These are phyloP conservation scores for Actenoides lindsayi DNA, from an alignment of 2,113 vertebrate genomes.

Conservation along the genomic window DNA sequence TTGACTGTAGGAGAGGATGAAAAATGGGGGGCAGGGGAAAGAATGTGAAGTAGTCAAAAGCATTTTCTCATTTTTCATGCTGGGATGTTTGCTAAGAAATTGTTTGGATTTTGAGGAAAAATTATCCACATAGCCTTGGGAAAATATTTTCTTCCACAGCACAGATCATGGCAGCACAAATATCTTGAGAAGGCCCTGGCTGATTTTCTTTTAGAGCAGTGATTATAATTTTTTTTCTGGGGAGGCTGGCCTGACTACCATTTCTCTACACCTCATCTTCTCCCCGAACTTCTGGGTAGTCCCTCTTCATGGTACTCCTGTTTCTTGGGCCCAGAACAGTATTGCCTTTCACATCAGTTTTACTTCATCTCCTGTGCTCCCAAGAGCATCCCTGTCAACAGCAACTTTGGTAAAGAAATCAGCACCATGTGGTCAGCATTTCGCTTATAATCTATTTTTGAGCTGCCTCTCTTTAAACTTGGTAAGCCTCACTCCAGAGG, in stretches of 20 bases:
- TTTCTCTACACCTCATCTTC: background rate
- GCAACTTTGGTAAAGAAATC: background rate
- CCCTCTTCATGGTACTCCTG: background rate
- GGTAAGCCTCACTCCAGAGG: background rate
- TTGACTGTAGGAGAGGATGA: background rate
- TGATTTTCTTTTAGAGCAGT: background rate
- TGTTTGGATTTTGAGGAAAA: slow-evolving; percentile 24
- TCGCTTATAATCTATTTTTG: background rate
- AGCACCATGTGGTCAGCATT: background rate
- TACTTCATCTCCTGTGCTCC: background rate
- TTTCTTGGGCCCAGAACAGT: background rate
- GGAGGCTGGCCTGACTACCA: background rate
- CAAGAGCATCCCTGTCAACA: background rate
- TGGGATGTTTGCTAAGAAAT: background rate
- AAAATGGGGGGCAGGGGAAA: background rate
- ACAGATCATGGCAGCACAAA: background rate
- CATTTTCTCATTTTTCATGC: background rate
- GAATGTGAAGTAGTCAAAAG: background rate
- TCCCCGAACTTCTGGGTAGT: background rate
- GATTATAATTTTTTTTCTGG: background rate
- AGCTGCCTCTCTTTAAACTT: background rate
- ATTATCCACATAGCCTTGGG: background rate
- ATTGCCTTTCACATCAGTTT: background rate
- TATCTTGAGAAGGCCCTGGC: background rate
- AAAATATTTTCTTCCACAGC: background rate